Evolutionary conservation across 1,140 invertebrate genomes (phyloP).

Genomic region (Bilobella aurantiaca): DNA sequence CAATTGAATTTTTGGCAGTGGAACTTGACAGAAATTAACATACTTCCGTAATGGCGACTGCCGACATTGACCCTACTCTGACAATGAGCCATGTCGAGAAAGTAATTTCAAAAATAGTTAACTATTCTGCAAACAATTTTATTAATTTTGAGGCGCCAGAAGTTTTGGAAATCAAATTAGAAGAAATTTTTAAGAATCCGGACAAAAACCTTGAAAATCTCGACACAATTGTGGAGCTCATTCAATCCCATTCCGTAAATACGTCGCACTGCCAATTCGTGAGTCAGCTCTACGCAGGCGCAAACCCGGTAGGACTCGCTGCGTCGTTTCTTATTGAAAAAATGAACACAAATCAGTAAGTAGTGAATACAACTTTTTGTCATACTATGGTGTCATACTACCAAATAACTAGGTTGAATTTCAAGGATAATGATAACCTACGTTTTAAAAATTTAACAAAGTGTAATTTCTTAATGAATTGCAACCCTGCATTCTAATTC

Average conservation of each 20-base stretch:
- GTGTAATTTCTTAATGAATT: too few species aligned
- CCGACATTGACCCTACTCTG: too few species aligned
- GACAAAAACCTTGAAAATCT: neutral
- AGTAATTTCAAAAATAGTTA: conserved; percentile 18
- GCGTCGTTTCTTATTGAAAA: conserved; percentile 62
- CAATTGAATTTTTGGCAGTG: too few species aligned
- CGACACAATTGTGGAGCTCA: conserved; percentile 31
- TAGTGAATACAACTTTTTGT: too few species aligned
- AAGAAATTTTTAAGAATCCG: conserved; percentile 7
- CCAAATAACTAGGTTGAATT: too few species aligned
- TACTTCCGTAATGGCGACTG: too few species aligned
- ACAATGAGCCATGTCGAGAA: too few species aligned
- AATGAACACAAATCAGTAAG: conserved; percentile 68
- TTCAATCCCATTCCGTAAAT: conserved; percentile 59
- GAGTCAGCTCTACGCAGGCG: conserved; percentile 64
- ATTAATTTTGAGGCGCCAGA: conserved; percentile 23
- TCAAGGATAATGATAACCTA: too few species aligned
- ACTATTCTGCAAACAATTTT: conserved; percentile 4
- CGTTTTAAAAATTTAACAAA: too few species aligned
- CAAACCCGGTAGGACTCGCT: conserved; percentile 60
- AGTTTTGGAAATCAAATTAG: conserved; percentile 23
- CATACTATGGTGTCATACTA: too few species aligned
- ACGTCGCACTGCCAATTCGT: conserved; percentile 60
- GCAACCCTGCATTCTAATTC: conserved; percentile 32
- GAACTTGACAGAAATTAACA: too few species aligned